These are phyloP conservation scores for Phaethon lepturus DNA, from an alignment of 2,113 vertebrate genomes.

Conservation along the genomic window DNA sequence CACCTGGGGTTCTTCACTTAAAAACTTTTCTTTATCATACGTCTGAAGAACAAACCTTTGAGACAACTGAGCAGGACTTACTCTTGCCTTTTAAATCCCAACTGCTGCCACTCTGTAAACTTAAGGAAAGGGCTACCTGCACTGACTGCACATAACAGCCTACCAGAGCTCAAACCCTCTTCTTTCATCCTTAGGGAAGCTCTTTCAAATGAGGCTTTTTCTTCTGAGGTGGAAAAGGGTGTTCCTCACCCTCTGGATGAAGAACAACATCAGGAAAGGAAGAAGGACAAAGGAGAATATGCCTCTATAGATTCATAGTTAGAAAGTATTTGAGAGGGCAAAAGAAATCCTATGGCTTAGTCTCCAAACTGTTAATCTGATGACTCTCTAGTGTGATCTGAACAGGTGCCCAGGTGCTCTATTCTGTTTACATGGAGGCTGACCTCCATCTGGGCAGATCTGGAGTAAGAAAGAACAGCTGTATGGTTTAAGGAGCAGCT, in stretches of 20 bases:
- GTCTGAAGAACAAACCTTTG: neutral
- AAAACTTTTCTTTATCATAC: rapidly evolving
- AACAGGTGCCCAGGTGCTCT: neutral
- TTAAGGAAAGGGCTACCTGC: neutral
- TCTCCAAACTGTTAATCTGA: neutral
- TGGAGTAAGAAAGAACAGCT: neutral
- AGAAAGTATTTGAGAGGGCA: neutral
- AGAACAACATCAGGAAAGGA: neutral
- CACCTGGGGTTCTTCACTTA: neutral
- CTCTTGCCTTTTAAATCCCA: neutral
- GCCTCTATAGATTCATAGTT: neutral
- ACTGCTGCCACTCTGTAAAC: neutral
- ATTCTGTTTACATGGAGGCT: neutral
- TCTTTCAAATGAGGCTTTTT: neutral
- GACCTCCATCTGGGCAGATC: neutral
- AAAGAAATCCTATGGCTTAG: neutral
- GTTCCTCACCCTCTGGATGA: neutral
- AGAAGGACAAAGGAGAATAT: neutral
- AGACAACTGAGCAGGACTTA: neutral
- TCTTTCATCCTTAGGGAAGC: neutral
- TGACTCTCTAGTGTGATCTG: neutral
- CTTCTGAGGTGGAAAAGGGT: neutral
- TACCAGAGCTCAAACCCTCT: neutral
- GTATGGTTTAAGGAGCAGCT: neutral
- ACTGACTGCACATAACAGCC: neutral